Base-by-base conservation (phyloP, 1,140 invertebrate species). In the Trichogramma pretiosum region DNA sequence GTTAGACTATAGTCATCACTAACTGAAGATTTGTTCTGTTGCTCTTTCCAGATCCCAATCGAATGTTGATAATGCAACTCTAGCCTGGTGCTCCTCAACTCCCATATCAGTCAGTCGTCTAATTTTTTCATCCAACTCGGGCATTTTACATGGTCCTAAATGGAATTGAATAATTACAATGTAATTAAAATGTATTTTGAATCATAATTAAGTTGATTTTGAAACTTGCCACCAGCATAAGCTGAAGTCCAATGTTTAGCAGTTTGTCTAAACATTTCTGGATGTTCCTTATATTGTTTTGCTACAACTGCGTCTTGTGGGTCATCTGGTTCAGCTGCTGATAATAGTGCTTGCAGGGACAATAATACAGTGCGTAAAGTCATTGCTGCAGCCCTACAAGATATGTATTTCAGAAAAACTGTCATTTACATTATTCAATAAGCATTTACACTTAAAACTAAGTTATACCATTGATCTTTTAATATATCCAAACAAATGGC, bases 401-500 rank as follows among this genome's bases (percentile, higher is more conserved):
- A 21, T n/a, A 4, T n/a, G 13, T 33, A 18, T 32, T 45, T 26
- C 17, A 34, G 26, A 33, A 19, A 11, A 37, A 26, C 19, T 7
- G n/a, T 23, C 23, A 24, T 22, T 13, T 38, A 23, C 22, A 38
- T 10, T 14, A 24, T 14, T 33, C 5, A 23, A 19, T 14, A 10
- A 17, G 17, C 13, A 44, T 9, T n/a, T 36, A 16, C 4, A 17
- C 18, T 14, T 14, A 32, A 42, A 32, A 19, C 11, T 32, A 13
- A 56, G 40, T 59, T 63, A 59, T 72, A 89, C 89, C 96, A 99
- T 71, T 99, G 94, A 70, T 99, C 95, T 79, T 99, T 99, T 14
- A 99, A 76, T 63, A 99, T 99, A 72, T 99, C 97, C 67, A 99
- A 76, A 74, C 97, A 99, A 64, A 99, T 98, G 30, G 93, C 93